phyloP scores from a whole-genome alignment of 2,113 vertebrate species.

The Bucco capensis region DNA sequence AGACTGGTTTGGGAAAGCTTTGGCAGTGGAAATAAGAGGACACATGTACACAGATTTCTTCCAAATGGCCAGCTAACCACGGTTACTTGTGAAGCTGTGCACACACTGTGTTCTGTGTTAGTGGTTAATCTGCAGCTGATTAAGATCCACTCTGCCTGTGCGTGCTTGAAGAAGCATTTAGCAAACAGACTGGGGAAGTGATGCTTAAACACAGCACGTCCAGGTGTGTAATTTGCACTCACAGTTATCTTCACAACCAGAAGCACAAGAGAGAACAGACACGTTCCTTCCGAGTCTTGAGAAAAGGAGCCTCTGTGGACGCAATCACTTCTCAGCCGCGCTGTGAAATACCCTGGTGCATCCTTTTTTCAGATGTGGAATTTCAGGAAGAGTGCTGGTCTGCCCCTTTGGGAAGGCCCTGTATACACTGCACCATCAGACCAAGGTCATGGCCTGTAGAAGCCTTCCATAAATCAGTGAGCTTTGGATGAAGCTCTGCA shows the following conservation, averaged over 20 bases:
- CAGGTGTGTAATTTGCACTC: background rate
- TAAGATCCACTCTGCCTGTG: background rate
- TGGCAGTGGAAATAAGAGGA: background rate
- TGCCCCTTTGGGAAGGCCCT: background rate
- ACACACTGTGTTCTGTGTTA: background rate
- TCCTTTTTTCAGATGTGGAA: background rate
- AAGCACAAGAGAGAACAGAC: background rate
- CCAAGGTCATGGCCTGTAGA: background rate
- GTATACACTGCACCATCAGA: background rate
- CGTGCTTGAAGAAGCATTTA: background rate
- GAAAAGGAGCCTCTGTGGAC: background rate
- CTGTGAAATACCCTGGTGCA: background rate
- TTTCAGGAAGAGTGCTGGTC: background rate
- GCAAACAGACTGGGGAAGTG: background rate
- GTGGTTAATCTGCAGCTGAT: background rate
- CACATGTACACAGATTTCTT: background rate
- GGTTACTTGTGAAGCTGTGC: background rate
- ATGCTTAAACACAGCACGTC: background rate
- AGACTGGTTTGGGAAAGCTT: conserved; percentile 15
- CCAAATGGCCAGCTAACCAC: conserved; percentile 2
- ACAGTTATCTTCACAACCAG: background rate
- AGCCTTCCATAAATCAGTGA: background rate
- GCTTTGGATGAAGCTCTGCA: background rate
- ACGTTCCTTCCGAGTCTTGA: background rate
- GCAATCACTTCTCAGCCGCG: background rate